Conservation (phyloP, 2,113 vertebrate genomes). For the Cyphomyrus discorhynchus region DNA sequence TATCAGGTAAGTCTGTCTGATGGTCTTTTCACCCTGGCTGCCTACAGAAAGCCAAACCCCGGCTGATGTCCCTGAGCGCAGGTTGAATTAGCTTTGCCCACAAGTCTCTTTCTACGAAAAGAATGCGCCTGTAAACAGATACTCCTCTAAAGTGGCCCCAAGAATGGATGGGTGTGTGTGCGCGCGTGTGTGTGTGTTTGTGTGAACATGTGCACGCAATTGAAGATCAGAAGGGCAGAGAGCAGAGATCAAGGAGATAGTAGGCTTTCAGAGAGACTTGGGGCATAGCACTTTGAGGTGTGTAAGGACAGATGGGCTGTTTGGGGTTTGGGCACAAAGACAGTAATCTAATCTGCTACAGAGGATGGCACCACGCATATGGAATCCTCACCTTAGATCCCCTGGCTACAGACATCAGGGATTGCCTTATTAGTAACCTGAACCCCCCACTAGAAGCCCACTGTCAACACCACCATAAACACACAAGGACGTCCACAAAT, state of each 20-base stretch:
- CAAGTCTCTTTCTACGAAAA: slow-evolving; percentile 17
- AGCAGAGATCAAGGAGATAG: background rate
- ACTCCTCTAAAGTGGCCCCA: slow-evolving; percentile 17
- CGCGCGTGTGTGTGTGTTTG: background rate
- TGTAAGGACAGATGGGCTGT: background rate
- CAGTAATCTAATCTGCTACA: slow-evolving; percentile 18
- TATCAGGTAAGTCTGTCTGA: slow-evolving; percentile 20
- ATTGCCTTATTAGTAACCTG: slow-evolving; percentile 16
- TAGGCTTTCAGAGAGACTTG: background rate
- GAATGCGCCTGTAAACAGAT: slow-evolving; percentile 32
- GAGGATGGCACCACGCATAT: background rate
- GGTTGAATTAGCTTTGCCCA: slow-evolving; percentile 13
- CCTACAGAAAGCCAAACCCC: slow-evolving; percentile 10
- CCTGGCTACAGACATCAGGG: background rate
- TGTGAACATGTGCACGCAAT: background rate
- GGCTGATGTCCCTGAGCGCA: background rate
- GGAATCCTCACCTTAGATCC: background rate
- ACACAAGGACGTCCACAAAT: background rate
- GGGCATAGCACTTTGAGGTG: background rate
- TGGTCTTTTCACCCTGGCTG: background rate
- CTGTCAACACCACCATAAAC: background rate
- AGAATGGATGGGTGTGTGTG: background rate
- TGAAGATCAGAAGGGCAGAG: background rate
- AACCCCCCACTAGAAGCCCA: background rate
- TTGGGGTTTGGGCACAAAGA: background rate